Conservation (phyloP, 2,888 invertebrate species). For the Cataglyphis livida region DNA sequence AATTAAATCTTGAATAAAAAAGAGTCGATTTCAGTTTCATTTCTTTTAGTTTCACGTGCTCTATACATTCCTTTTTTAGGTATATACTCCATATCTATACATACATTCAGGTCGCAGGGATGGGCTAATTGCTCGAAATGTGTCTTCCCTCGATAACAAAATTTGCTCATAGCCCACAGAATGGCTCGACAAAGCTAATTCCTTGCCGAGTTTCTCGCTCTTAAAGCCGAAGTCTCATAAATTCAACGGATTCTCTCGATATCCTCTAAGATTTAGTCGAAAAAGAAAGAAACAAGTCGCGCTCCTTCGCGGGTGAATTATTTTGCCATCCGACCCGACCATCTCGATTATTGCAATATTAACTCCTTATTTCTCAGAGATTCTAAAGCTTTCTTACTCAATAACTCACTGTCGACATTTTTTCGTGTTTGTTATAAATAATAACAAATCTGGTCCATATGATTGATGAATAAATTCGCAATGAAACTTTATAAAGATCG, state of each 20-base stretch:
- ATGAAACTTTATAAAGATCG: background rate
- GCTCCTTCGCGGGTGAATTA: slow-evolving; percentile 34
- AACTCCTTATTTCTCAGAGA: slow-evolving; percentile 61
- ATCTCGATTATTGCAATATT: slow-evolving; percentile 70
- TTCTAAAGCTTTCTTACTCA: slow-evolving; percentile 13
- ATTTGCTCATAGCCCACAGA: slow-evolving; percentile 68
- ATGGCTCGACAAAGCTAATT: slow-evolving; percentile 74
- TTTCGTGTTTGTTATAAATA: background rate
- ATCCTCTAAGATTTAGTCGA: slow-evolving; percentile 67
- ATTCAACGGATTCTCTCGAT: slow-evolving; percentile 69
- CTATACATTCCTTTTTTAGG: background rate
- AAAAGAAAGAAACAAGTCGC: slow-evolving; percentile 51
- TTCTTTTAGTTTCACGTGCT: background rate
- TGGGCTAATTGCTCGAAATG: slow-evolving; percentile 73
- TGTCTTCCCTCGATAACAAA: slow-evolving; percentile 70
- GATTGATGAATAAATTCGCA: background rate
- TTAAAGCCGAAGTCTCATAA: slow-evolving; percentile 70
- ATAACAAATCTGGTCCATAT: background rate
- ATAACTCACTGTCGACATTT: background rate
- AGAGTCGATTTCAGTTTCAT: background rate
- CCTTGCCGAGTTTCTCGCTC: slow-evolving; percentile 50
- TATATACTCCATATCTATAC: slow-evolving; percentile 26
- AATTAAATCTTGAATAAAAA: background rate
- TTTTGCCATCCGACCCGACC: slow-evolving; percentile 47
- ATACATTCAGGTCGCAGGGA: slow-evolving; percentile 31